phyloP scores from a whole-genome alignment of 2,888 invertebrate genomes.

The Hemithea aestivaria region DNA sequence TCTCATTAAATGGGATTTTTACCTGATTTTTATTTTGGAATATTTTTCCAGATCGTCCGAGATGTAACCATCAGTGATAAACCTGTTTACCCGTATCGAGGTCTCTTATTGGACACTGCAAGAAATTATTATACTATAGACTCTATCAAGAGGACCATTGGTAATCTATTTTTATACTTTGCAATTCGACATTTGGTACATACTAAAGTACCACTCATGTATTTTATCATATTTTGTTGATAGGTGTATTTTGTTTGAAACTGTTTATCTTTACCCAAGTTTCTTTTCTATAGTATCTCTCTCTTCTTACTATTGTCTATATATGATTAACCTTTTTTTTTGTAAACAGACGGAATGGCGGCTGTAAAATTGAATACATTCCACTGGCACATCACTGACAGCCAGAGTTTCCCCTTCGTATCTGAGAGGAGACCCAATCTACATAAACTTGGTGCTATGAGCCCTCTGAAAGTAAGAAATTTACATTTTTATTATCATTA shows the following conservation, averaged over 20 bases:
- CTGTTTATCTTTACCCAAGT: too few species aligned
- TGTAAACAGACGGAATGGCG: slow-evolving; percentile 87
- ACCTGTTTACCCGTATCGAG: slow-evolving; percentile 93
- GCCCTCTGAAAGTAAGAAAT: slow-evolving; percentile 81
- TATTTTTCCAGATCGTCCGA: slow-evolving; percentile 73
- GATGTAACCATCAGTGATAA: slow-evolving; percentile 84
- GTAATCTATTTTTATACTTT: slow-evolving; percentile 41
- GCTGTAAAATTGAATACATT: slow-evolving; percentile 94
- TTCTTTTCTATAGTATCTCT: too few species aligned
- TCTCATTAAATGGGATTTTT: slow-evolving; percentile 8
- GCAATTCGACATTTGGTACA: too few species aligned
- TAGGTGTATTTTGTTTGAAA: too few species aligned
- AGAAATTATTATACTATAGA: slow-evolving; percentile 90
- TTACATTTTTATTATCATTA: slow-evolving; percentile 29
- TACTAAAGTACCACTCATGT: too few species aligned
- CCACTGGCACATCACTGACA: slow-evolving; percentile 97
- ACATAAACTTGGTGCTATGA: slow-evolving; percentile 87
- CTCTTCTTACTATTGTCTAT: slow-evolving; percentile 85
- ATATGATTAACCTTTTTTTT: neutral
- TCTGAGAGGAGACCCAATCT: slow-evolving; percentile 85
- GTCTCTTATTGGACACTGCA: slow-evolving; percentile 92
- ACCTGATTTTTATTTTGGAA: slow-evolving; percentile 1
- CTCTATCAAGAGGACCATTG: slow-evolving; percentile 85
- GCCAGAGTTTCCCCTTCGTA: slow-evolving; percentile 95
- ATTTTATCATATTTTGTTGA: too few species aligned